Evolutionary conservation across 2,113 vertebrate species (phyloP).

Genomic region (Meleagris gallopavo): DNA sequence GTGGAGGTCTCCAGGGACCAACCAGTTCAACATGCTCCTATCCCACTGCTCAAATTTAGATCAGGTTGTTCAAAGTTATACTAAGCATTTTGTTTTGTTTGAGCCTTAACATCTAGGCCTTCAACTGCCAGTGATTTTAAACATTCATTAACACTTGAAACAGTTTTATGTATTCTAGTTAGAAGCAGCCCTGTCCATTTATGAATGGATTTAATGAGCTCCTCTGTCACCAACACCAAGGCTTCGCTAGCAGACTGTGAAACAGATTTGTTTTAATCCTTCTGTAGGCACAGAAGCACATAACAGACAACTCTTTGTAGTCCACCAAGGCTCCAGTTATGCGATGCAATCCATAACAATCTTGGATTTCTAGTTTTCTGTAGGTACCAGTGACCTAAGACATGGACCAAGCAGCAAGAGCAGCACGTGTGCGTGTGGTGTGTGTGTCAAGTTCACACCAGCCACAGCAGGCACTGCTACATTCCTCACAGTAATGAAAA

Average conservation of each 20-base stretch:
- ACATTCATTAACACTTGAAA: background rate
- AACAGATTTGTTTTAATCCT: background rate
- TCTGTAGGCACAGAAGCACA: background rate
- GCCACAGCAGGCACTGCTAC: background rate
- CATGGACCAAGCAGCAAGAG: background rate
- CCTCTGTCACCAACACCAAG: background rate
- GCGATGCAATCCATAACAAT: background rate
- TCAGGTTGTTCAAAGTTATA: background rate
- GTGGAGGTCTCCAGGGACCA: background rate
- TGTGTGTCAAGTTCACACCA: background rate
- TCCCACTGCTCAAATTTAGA: background rate
- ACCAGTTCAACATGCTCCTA: background rate
- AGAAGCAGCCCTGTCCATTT: background rate
- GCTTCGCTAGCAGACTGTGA: background rate
- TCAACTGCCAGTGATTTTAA: background rate
- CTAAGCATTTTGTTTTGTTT: background rate
- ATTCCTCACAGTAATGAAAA: background rate
- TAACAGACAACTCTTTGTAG: background rate
- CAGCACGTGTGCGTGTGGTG: background rate
- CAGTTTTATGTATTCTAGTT: background rate
- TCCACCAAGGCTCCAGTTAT: background rate
- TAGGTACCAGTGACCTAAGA: background rate
- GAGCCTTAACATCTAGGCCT: background rate
- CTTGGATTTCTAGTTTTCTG: background rate
- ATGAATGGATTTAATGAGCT: background rate